A percentile compares a stretch with the other conserved stretches of the same genome.
Evolutionary conservation across 2,888 invertebrate species (phyloP).

Genomic region (Notocelia uddmanniana): DNA sequence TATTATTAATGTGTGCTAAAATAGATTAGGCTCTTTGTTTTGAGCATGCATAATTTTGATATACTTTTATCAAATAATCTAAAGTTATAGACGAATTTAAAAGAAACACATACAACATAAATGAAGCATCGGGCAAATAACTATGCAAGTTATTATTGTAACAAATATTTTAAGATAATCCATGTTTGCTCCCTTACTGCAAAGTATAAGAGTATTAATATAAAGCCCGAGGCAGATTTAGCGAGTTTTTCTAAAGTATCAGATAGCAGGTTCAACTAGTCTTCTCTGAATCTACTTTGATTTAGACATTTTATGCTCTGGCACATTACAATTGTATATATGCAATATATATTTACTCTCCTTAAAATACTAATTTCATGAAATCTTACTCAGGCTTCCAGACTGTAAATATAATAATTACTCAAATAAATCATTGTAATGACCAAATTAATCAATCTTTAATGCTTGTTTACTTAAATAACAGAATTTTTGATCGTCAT

Average conservation of each 20-base stretch:
- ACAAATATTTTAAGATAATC: not conserved
- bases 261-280: not conserved
- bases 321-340: constrained; percentile 28
- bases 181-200: constrained; percentile 1
- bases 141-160: not conserved
- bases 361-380: constrained; percentile 37
- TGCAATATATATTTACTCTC: constrained; percentile 17
- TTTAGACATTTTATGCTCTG: constrained; percentile 8
- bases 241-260: not conserved
- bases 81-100: constrained; percentile 15
- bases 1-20: constrained; percentile 26
- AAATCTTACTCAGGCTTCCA: constrained; percentile 28
- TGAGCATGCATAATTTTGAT: constrained; percentile 27
- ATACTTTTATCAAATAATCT: constrained; percentile 18
- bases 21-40: constrained; percentile 20
- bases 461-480: constrained; percentile 22
- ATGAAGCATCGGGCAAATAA: constrained; percentile 14
- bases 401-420: constrained; percentile 20
- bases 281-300: not conserved
- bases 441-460: constrained; percentile 29
- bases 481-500: not conserved
- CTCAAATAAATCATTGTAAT: constrained; percentile 7
- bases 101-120: constrained; percentile 3
- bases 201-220: constrained; percentile 2
- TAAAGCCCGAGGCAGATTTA: not conserved